phyloP scores from a whole-genome alignment of 2,888 invertebrate genomes.

The Gandaritis pyraliata region DNA sequence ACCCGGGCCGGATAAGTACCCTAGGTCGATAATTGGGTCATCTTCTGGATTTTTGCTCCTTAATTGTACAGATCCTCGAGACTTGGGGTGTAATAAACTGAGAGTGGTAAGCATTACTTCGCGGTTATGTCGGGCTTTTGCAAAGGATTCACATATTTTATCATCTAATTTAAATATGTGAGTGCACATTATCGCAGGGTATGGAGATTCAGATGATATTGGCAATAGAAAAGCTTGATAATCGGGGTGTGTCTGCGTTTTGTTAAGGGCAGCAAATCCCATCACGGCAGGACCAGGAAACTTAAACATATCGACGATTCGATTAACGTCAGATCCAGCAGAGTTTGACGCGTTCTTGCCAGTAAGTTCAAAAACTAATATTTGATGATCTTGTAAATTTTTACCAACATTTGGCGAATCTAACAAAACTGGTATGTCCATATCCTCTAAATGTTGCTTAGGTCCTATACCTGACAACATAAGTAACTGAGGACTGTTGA shows the following conservation, averaged over 20 bases:
- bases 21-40: conserved; percentile 33
- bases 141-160: conserved; percentile 44
- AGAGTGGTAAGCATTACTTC: conserved; percentile 48
- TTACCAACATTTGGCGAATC: conserved; percentile 58
- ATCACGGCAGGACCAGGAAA: conserved; percentile 53
- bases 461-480: conserved; percentile 69
- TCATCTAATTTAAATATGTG: conserved; percentile 48
- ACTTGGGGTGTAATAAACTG: conserved; percentile 51
- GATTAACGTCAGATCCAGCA: conserved; percentile 31
- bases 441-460: conserved; percentile 51
- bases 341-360: conserved; percentile 34
- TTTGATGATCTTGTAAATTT: conserved; percentile 62
- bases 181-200: conserved; percentile 49
- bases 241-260: conserved; percentile 54
- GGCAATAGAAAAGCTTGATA: conserved; percentile 46
- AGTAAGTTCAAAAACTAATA: conserved; percentile 51
- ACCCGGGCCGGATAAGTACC: conserved; percentile 49
- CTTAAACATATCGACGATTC: conserved; percentile 14
- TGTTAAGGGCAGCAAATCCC: conserved; percentile 54
- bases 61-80: conserved; percentile 55
- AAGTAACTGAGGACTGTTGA: conserved; percentile 61
- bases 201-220: conserved; percentile 33
- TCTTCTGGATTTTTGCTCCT: conserved; percentile 53
- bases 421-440: conserved; percentile 49
- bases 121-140: conserved; percentile 32